Conservation (phyloP, 2,888 invertebrate genomes). For the Scelioninae gen. 2 region DNA sequence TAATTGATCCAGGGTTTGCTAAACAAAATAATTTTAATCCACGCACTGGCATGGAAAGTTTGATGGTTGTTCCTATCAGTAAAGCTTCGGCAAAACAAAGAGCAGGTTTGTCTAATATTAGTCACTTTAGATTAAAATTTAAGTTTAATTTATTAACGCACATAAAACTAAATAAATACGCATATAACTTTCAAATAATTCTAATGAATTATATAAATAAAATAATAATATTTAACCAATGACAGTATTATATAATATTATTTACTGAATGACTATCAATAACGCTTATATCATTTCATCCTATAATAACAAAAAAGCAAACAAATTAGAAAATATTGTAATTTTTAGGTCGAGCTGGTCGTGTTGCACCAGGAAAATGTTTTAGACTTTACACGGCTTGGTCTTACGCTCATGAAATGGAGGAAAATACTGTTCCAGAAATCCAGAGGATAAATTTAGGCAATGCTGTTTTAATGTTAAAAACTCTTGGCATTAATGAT, state of each 20-base stretch:
- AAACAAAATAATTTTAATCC: slow-evolving; percentile 99
- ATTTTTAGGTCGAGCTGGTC: slow-evolving; percentile 84
- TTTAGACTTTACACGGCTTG: slow-evolving; percentile 98
- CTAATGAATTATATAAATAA: too few relatives aligned
- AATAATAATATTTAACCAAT: too few relatives aligned
- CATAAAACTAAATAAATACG: too few relatives aligned
- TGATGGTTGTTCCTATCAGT: slow-evolving; percentile 98
- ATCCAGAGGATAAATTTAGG: slow-evolving; percentile 98
- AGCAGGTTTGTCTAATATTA: slow-evolving; percentile 76
- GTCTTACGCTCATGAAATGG: slow-evolving; percentile 98
- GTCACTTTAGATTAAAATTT: too few relatives aligned
- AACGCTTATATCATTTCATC: too few relatives aligned
- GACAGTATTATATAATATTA: too few relatives aligned
- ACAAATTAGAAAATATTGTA: too few relatives aligned
- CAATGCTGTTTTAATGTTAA: slow-evolving; percentile 97
- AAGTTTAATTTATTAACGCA: too few relatives aligned
- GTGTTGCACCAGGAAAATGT: slow-evolving; percentile 98
- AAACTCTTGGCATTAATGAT: slow-evolving; percentile 98
- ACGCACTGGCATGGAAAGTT: slow-evolving; percentile 97
- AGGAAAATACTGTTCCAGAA: slow-evolving; percentile 98
- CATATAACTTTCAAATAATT: too few relatives aligned
- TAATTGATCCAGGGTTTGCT: slow-evolving; percentile 99
- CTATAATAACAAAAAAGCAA: too few relatives aligned
- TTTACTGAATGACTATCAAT: too few relatives aligned
- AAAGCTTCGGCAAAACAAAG: slow-evolving; percentile 98